phyloP scores from a whole-genome alignment of 1,140 invertebrate species.

The Pomacea maculata region DNA sequence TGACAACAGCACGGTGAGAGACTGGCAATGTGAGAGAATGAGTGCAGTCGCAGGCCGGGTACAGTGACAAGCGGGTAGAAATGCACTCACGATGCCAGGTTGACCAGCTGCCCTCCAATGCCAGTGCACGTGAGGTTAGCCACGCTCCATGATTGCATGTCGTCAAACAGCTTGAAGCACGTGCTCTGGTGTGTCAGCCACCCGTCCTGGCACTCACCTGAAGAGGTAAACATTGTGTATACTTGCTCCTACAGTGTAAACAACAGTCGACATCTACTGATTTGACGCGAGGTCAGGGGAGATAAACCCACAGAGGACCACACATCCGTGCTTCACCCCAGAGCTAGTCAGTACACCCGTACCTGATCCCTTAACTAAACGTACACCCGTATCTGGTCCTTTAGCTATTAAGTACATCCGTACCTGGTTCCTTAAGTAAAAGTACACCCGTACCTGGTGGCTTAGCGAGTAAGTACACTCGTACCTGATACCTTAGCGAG shows the following conservation, averaged over 20 bases:
- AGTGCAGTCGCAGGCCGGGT: too few relatives aligned
- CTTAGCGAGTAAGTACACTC: too few relatives aligned
- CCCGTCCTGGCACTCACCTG: constrained; percentile 38
- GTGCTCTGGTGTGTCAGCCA: constrained; percentile 41
- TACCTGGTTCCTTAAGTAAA: too few relatives aligned
- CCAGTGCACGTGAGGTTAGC: not conserved
- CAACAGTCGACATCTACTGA: not conserved
- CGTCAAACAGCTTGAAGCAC: constrained; percentile 34
- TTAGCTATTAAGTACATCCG: too few relatives aligned
- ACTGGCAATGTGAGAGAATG: too few relatives aligned
- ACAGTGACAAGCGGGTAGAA: too few relatives aligned
- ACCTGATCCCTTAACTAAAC: too few relatives aligned
- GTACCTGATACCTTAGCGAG: too few relatives aligned
- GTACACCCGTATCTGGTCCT: too few relatives aligned
- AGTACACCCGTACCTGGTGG: too few relatives aligned
- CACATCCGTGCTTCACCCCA: not conserved
- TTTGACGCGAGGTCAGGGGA: not conserved
- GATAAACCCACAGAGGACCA: not conserved
- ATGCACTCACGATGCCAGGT: constrained; percentile 14
- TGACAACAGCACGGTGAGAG: too few relatives aligned
- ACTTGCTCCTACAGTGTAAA: not conserved
- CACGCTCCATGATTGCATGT: not conserved
- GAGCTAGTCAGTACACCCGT: not conserved
- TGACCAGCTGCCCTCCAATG: constrained; percentile 10
- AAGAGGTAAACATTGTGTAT: not conserved